Evolutionary conservation across 2,888 invertebrate species (phyloP).

Genomic region (Phortica magna): DNA sequence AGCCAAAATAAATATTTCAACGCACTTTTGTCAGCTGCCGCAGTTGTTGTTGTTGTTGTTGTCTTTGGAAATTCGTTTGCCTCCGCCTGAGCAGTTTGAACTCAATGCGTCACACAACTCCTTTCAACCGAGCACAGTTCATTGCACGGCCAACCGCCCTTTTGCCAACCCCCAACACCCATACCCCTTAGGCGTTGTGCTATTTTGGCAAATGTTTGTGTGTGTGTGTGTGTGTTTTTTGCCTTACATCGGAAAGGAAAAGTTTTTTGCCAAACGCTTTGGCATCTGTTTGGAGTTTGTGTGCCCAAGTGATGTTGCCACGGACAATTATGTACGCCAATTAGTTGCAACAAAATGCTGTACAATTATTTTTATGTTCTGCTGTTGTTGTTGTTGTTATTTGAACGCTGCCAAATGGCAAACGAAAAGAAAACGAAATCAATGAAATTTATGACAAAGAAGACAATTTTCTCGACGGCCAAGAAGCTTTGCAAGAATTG

Average conservation of each 20-base stretch:
- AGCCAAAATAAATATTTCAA: neutral
- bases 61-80: no score
- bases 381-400: slow-evolving; percentile 28
- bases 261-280: neutral
- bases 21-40: no score
- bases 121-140: no score
- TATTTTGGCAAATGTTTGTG: neutral
- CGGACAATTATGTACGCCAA: slow-evolving; percentile 60
- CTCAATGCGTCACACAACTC: no score
- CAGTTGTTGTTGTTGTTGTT: no score
- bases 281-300: neutral
- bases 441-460: no score
- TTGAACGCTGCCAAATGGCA: neutral
- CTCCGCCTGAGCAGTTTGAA: no score
- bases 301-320: neutral
- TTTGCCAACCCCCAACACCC: no score
- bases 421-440: neutral
- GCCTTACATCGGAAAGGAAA: no score
- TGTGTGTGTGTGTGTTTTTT: neutral
- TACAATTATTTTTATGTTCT: slow-evolving; percentile 46
- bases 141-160: no score
- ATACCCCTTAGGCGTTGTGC: neutral
- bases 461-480: no score
- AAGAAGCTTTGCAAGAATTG: no score
- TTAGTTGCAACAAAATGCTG: slow-evolving; percentile 59